These are phyloP conservation scores for Catharus fuscescens DNA, from an alignment of 2,113 vertebrate species.

Conservation along the genomic window DNA sequence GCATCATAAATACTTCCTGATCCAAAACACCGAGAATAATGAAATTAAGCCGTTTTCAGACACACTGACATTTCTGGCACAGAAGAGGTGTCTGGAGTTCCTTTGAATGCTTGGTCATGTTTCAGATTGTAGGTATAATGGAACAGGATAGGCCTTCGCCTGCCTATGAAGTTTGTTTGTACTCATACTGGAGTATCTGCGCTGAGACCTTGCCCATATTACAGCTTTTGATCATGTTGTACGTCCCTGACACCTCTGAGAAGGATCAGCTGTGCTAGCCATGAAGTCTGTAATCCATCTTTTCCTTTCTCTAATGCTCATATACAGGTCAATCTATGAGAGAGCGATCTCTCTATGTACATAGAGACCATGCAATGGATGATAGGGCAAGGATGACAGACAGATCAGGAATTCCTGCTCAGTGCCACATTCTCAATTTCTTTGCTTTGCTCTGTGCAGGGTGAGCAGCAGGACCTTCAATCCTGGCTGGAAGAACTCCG, in stretches of 20 bases:
- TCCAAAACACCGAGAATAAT: not conserved
- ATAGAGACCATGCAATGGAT: not conserved
- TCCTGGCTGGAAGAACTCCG: not conserved
- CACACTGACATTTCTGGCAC: not conserved
- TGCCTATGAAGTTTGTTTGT: not conserved
- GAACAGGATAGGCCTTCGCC: not conserved
- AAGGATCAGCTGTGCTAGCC: not conserved
- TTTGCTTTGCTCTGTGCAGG: not conserved
- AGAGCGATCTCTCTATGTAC: not conserved
- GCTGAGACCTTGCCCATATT: not conserved
- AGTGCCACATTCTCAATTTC: not conserved
- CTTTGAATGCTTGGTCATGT: not conserved
- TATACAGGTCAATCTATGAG: not conserved
- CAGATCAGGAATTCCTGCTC: not conserved
- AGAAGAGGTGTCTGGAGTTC: not conserved
- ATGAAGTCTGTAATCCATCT: not conserved
- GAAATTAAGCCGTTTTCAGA: not conserved
- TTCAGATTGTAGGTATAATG: not conserved
- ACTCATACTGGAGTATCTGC: not conserved
- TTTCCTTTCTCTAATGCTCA: not conserved
- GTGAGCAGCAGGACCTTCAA: not conserved
- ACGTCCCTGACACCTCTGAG: rapidly evolving
- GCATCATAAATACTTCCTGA: not conserved
- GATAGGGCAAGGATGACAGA: not conserved
- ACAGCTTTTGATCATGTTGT: not conserved